A percentile compares a stretch with the other conserved stretches of the same genome.
These are phyloP conservation scores for Alauda arvensis DNA, from an alignment of 2,797 vertebrate genomes.

Conservation along the genomic window DNA sequence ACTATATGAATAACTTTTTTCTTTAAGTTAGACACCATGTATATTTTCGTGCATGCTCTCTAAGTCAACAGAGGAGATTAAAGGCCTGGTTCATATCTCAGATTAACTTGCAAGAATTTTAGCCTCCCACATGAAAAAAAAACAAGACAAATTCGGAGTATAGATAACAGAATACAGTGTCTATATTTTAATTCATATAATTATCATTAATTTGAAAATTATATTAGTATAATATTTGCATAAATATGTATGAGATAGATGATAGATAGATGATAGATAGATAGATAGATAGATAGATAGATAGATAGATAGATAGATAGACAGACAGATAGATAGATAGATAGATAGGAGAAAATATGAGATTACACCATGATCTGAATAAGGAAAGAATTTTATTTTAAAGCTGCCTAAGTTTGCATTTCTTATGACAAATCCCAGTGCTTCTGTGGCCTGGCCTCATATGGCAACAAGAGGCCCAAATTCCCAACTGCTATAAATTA, in stretches of 20 bases:
- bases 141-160: background rate
- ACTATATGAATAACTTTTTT: background rate
- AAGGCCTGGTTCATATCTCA: background rate
- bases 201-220: background rate
- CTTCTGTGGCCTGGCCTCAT: background rate
- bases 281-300: background rate
- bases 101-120: background rate
- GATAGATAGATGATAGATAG: no score
- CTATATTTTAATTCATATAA: background rate
- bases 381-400: background rate
- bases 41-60: background rate
- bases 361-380: background rate
- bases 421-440: background rate
- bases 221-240: background rate
- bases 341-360: background rate
- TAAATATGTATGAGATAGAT: background rate
- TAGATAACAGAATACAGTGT: background rate
- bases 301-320: background rate
- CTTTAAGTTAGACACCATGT: background rate
- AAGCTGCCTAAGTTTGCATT: background rate
- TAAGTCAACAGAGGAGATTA: background rate
- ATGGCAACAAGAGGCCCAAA: background rate
- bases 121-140: background rate
- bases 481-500: background rate
- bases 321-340: background rate